Evolutionary conservation across 2,797 vertebrate genomes (phyloP), one percentile per base, ranked within the genome.

Genomic region (Phaenicophaeus curvirostris): DNA sequence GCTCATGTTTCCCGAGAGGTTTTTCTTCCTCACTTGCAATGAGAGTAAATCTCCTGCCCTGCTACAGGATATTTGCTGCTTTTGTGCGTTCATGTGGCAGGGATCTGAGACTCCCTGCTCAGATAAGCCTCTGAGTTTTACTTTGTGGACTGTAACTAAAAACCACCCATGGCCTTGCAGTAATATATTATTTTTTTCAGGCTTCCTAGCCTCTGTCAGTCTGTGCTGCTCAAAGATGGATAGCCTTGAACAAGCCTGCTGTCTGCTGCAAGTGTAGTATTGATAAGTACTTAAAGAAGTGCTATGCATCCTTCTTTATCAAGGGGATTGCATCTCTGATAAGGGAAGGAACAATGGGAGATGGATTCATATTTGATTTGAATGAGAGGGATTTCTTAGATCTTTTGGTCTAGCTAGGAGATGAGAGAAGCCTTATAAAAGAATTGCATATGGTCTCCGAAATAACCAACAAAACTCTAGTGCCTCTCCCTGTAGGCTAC

Each of bases 331-430:
- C 72, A 74, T 87, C 88, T 92, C 75, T 7, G 18, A 11, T 77
- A 84, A 66, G 82, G 79, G 63, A 92, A 85, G 90, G 79, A 95
- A 95, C 92, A 95, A 87, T 78, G 80, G 42, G 25, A 74, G 78
- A 14, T 83, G 87, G 72, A 11, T 50, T 89, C 86, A 58, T 92
- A 63, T 51, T 93, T 95, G 82, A 95, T 96, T 93, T 89, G 92
- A 93, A 93, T 83, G 82, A 89, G 89, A 59, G 79, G 80, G 80
- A 94, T 96, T 95, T 94, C 58, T 87, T 31, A 92, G 75, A 95
- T 95, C 86, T 80, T 80, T 84, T 1, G 1, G 23, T 88, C 65
- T 90, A 81, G 86, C 80, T 61, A 6, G 66, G 75, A 95, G 86
- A 87, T 95, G 90, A 89, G 84, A 82, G 59, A 90, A 92, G 78